These are phyloP conservation scores for Notarius lentiginosus DNA, from an alignment of 2,113 vertebrate genomes.

Conservation along the genomic window DNA sequence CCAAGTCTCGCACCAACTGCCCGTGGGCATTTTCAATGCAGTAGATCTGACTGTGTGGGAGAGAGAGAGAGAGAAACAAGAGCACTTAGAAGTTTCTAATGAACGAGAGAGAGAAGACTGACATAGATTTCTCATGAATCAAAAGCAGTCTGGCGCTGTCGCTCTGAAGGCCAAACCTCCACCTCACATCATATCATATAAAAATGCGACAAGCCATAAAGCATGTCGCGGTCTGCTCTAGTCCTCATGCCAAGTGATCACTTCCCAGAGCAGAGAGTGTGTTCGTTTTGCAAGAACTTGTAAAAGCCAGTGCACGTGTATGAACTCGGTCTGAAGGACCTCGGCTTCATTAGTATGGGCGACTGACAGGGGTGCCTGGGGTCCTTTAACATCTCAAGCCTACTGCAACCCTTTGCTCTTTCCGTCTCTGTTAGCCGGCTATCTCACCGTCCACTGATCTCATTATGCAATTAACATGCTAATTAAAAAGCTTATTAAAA, in stretches of 20 bases:
- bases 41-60: slow-evolving; percentile 87
- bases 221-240: slow-evolving; percentile 14
- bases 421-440: slow-evolving; percentile 59
- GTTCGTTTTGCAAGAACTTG: background rate
- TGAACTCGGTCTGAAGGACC: slow-evolving; percentile 20
- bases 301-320: slow-evolving; percentile 5
- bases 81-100: background rate
- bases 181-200: slow-evolving; percentile 58
- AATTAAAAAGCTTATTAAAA: slow-evolving; percentile 83
- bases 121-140: slow-evolving; percentile 57
- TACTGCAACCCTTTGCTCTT: slow-evolving; percentile 13
- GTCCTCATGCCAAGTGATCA: slow-evolving; percentile 42
- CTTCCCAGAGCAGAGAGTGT: background rate
- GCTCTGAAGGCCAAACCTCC: slow-evolving; percentile 66
- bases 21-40: slow-evolving; percentile 97
- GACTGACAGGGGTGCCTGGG: slow-evolving; percentile 22
- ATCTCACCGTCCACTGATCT: slow-evolving; percentile 69
- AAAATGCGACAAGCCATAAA: slow-evolving; percentile 53
- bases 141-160: slow-evolving; percentile 58
- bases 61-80: slow-evolving; percentile 18
- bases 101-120: background rate
- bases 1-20: slow-evolving; percentile 96
- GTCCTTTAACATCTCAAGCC: slow-evolving; percentile 29
- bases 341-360: slow-evolving; percentile 45
- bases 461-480: slow-evolving; percentile 79